Conservation (phyloP, 2,888 invertebrate species). For the Lamellibrachia columna region DNA sequence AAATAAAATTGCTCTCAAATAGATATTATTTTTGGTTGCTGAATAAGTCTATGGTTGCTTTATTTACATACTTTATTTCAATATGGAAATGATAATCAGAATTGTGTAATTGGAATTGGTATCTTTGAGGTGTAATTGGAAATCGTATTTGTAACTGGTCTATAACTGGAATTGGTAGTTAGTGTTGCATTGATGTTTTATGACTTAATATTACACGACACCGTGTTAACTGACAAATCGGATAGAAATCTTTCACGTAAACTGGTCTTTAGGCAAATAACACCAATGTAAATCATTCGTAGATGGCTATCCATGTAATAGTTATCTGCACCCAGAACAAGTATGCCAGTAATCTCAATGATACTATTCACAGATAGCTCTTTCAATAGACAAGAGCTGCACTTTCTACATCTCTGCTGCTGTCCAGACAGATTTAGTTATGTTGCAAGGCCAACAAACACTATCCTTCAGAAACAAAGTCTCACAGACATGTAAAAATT, state of each 20-base stretch:
- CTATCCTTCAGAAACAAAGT: background rate
- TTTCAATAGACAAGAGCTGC: slow-evolving; percentile 21
- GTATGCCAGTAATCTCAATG: background rate
- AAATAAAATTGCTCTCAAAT: no score
- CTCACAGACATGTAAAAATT: background rate
- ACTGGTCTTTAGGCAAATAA: background rate
- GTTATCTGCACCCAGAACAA: slow-evolving; percentile 7
- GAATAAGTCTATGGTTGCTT: no score
- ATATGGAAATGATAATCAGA: no score
- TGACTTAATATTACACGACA: background rate
- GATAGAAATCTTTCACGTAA: slow-evolving; percentile 7
- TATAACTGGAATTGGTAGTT: background rate
- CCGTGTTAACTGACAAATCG: background rate
- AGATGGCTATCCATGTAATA: background rate
- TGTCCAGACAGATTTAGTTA: background rate
- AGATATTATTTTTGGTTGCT: no score
- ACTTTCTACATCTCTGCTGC: slow-evolving; percentile 2
- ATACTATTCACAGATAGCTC: background rate
- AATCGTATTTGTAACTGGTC: background rate
- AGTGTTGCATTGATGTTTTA: background rate
- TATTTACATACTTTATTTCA: no score
- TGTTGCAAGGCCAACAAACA: slow-evolving; percentile 7
- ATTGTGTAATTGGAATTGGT: no score
- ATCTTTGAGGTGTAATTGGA: no score
- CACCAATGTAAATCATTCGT: slow-evolving; percentile 18